Conservation (phyloP, 2,888 invertebrate species). For the Tipula helvola region DNA sequence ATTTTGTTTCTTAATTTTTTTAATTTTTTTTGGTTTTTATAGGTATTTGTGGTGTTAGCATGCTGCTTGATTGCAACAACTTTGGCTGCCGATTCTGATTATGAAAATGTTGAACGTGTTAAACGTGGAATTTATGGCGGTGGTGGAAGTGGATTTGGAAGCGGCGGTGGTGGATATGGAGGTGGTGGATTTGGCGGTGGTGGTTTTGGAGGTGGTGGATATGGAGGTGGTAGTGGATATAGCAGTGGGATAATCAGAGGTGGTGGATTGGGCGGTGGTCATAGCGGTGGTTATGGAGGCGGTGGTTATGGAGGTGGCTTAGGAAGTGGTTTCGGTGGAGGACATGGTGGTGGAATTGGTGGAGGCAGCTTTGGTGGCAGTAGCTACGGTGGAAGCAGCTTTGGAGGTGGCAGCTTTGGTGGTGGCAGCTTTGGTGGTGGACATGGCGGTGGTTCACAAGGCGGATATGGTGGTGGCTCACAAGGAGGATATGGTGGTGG, state of each 20-base stretch:
- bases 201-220: neutral
- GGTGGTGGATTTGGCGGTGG: neutral
- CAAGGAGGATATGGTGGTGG: too few species aligned
- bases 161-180: neutral
- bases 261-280: slow-evolving; percentile 15
- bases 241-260: slow-evolving; percentile 31
- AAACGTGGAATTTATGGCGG: neutral
- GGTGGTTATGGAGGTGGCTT: neutral
- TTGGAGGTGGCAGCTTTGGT: neutral
- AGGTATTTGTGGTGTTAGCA: neutral
- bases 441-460: neutral
- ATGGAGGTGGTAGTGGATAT: slow-evolving; percentile 36
- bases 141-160: neutral
- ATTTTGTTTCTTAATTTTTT: neutral
- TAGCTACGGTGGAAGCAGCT: neutral
- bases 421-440: neutral
- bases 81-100: neutral
- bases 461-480: too few species aligned
- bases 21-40: neutral
- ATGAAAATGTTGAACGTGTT: neutral
- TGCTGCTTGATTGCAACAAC: neutral
- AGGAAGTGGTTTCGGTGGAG: neutral
- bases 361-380: neutral
- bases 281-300: slow-evolving; percentile 12
- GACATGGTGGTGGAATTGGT: neutral